phyloP scores from a whole-genome alignment of 2,797 vertebrate genomes.

The Enteromius viviparus region DNA sequence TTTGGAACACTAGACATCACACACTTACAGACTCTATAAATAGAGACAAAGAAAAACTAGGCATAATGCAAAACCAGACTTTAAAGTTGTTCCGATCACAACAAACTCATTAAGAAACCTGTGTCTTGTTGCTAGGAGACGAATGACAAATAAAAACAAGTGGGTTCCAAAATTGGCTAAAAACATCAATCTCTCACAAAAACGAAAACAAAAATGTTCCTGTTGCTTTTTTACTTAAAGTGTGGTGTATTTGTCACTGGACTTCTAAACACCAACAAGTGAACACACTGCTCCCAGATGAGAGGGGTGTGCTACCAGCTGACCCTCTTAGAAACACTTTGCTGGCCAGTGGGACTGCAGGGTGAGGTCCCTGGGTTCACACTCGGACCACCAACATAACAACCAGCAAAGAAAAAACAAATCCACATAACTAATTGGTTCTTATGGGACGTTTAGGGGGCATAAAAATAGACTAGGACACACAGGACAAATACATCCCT shows the following conservation, averaged over 20 bases:
- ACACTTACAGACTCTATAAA: too few relatives aligned
- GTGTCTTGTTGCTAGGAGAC: too few relatives aligned
- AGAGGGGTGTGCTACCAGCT: not conserved
- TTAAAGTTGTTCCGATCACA: too few relatives aligned
- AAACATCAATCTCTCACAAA: too few relatives aligned
- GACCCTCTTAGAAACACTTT: slow-evolving; percentile 29
- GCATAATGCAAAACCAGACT: too few relatives aligned
- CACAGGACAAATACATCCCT: slow-evolving; percentile 32
- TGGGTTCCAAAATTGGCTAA: too few relatives aligned
- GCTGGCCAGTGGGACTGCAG: slow-evolving; percentile 38
- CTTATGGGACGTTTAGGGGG: slow-evolving; percentile 41
- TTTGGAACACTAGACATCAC: too few relatives aligned
- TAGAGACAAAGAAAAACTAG: too few relatives aligned
- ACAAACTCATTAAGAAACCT: too few relatives aligned
- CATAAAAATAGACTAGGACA: slow-evolving; percentile 40
- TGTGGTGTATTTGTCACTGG: not conserved
- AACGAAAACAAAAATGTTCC: too few relatives aligned
- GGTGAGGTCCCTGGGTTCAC: slow-evolving; percentile 24
- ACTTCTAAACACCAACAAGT: not conserved
- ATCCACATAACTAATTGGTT: slow-evolving; percentile 49
- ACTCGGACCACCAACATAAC: slow-evolving; percentile 42
- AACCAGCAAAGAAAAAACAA: slow-evolving; percentile 47
- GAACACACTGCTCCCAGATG: not conserved
- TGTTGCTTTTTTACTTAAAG: not conserved
- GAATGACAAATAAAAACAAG: too few relatives aligned